A percentile compares a stretch with the other conserved stretches of the same genome.
Conservation (phyloP, 2,797 vertebrate species). For the Odontamblyopus lacepedii region DNA sequence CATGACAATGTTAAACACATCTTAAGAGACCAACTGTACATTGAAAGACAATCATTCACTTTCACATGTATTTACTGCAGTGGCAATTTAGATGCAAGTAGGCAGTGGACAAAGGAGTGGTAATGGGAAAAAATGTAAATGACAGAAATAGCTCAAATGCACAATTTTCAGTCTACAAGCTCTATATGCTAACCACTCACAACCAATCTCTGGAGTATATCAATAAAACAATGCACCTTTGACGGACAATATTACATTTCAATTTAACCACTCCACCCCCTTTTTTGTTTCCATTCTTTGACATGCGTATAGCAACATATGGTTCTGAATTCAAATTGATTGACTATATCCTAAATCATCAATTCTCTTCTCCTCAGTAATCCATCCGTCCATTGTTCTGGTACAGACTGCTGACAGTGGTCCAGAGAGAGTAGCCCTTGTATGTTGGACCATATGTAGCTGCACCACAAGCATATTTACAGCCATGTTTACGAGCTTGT, state of each 20-base stretch:
- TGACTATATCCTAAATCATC: neutral
- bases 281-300: neutral
- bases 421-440: neutral
- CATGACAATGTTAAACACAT: neutral
- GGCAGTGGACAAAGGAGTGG: neutral
- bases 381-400: neutral
- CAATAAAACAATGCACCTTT: neutral
- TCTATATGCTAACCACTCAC: neutral
- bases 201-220: neutral
- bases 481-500: constrained; percentile 36
- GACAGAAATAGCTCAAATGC: too few species aligned
- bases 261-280: neutral
- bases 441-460: constrained; percentile 4
- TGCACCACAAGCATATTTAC: constrained; percentile 13
- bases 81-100: neutral
- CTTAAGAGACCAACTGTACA: too few species aligned
- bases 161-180: too few species aligned
- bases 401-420: constrained; percentile 4
- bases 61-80: neutral
- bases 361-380: neutral
- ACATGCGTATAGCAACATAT: neutral
- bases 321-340: neutral
- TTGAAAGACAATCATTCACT: neutral
- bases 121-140: neutral
- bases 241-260: neutral